phyloP scores from a whole-genome alignment of 2,113 vertebrate genomes.

The Thinocorus orbignyianus region DNA sequence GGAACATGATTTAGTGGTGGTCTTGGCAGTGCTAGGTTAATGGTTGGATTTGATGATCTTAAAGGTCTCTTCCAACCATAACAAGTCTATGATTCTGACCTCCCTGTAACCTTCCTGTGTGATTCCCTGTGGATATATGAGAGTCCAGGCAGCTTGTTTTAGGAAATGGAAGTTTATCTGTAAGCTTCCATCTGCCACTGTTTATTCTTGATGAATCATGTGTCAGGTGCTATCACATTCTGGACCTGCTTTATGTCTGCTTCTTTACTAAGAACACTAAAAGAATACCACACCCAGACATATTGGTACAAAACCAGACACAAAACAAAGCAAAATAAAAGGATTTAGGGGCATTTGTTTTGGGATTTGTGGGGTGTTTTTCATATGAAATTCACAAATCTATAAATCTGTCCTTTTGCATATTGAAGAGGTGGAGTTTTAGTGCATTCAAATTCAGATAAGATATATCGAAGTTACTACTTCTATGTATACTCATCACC shows the following conservation, averaged over 20 bases:
- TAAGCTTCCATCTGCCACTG: constrained; percentile 10
- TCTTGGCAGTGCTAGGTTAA: neutral
- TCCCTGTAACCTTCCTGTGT: neutral
- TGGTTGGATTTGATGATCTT: neutral
- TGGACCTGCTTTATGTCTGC: constrained; percentile 9
- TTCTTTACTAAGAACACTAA: neutral
- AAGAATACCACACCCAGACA: neutral
- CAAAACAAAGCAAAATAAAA: neutral
- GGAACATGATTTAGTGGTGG: neutral
- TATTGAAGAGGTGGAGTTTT: neutral
- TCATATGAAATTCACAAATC: neutral
- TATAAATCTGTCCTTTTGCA: neutral
- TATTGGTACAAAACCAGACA: neutral
- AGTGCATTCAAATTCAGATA: neutral
- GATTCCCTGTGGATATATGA: neutral
- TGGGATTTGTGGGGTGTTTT: neutral
- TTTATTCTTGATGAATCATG: neutral
- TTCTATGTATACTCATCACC: neutral
- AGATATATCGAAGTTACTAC: neutral
- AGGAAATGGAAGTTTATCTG: neutral
- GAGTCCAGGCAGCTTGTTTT: neutral
- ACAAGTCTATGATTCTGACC: neutral
- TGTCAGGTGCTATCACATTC: neutral
- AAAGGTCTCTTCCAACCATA: neutral
- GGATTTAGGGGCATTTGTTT: fast-evolving